phyloP scores from a whole-genome alignment of 2,888 invertebrate genomes.

The Tridacna crocea region DNA sequence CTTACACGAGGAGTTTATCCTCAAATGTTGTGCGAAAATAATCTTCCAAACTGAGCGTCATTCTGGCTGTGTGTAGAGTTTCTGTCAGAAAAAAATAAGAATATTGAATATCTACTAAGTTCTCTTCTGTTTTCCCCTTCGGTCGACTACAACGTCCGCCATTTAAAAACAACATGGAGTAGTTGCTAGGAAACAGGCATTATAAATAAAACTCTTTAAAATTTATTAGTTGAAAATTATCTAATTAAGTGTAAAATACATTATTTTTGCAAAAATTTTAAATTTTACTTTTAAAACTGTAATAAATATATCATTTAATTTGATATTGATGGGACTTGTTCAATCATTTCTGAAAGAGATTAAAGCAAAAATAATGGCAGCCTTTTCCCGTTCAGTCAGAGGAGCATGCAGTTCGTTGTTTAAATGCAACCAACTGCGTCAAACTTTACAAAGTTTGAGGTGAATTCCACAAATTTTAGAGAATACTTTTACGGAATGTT shows the following conservation, averaged over 20 bases:
- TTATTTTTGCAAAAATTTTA: no score
- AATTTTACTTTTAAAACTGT: no score
- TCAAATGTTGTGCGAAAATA: slow-evolving; percentile 83
- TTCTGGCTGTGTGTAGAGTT: slow-evolving; percentile 40
- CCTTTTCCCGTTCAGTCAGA: slow-evolving; percentile 44
- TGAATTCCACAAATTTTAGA: background rate
- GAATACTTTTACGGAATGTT: no score
- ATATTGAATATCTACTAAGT: background rate
- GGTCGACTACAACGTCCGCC: slow-evolving; percentile 51
- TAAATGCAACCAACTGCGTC: slow-evolving; percentile 31
- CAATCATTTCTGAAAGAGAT: background rate
- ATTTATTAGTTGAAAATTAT: background rate
- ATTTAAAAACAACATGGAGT: slow-evolving; percentile 67
- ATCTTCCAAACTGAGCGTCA: slow-evolving; percentile 83
- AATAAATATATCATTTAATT: no score
- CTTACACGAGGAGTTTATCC: slow-evolving; percentile 84
- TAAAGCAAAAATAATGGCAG: slow-evolving; percentile 52
- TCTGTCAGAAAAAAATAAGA: slow-evolving; percentile 10
- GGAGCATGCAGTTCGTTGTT: slow-evolving; percentile 36
- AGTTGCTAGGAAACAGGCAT: slow-evolving; percentile 61
- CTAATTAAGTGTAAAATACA: no score
- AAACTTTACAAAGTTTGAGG: slow-evolving; percentile 22
- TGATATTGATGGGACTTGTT: no score
- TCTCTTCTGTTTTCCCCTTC: background rate
- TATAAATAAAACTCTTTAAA: background rate